A percentile compares a stretch with the other conserved stretches of the same genome.
These are phyloP conservation scores for Nasonia longicornis DNA, from an alignment of 1,140 invertebrate genomes.

Conservation along the genomic window DNA sequence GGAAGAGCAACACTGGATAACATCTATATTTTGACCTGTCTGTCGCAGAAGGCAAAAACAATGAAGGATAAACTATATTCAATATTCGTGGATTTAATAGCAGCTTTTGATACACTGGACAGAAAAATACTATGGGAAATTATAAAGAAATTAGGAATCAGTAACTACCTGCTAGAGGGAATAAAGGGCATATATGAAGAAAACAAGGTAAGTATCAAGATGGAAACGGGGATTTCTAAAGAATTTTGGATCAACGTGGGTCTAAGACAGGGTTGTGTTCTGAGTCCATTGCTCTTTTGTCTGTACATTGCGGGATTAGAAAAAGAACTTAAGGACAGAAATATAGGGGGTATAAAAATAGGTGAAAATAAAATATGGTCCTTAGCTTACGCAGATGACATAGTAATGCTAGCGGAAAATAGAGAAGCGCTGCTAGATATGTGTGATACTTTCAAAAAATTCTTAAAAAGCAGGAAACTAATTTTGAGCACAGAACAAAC, in stretches of 20 bases:
- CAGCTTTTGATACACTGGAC: neutral
- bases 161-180: neutral
- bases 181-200: slow-evolving; percentile 6
- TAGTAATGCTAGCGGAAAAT: neutral
- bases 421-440: neutral
- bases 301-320: slow-evolving; percentile 21
- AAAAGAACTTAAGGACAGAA: slow-evolving; percentile 4
- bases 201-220: neutral
- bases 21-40: neutral
- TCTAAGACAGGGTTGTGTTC: slow-evolving; percentile 4
- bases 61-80: neutral
- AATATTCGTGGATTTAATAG: neutral
- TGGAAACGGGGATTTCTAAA: neutral
- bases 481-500: neutral
- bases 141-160: slow-evolving; percentile 8
- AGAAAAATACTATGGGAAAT: slow-evolving; percentile 4
- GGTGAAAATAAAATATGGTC: slow-evolving; percentile 6
- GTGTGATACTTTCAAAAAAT: neutral
- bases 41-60: neutral
- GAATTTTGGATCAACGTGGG: slow-evolving; percentile 21
- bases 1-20: neutral
- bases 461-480: neutral
- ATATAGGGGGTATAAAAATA: slow-evolving; percentile 8
- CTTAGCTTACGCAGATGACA: slow-evolving; percentile 17
- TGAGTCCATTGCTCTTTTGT: slow-evolving; percentile 17